Conservation (phyloP, 2,797 vertebrate species). For the Sorex maritimensis region DNA sequence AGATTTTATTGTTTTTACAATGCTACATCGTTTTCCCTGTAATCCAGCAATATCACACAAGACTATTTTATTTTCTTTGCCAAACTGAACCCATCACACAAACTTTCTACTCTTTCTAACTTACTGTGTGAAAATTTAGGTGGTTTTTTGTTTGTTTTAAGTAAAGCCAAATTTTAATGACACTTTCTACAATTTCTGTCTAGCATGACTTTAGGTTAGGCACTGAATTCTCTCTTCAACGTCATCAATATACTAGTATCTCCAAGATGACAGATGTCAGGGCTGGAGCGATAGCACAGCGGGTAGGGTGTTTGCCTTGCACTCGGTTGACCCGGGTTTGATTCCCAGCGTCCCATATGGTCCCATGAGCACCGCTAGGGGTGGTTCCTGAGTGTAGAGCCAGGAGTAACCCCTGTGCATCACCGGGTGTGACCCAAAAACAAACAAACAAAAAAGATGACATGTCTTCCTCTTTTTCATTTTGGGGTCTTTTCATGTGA, state of each 20-base stretch:
- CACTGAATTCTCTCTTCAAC: background rate
- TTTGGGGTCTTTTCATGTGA: background rate
- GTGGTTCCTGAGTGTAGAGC: too few relatives aligned
- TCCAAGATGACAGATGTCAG: background rate
- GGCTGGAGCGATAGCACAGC: too few relatives aligned
- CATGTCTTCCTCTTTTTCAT: background rate
- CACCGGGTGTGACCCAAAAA: too few relatives aligned
- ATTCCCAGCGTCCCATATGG: too few relatives aligned
- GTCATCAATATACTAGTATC: background rate
- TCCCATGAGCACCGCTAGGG: too few relatives aligned
- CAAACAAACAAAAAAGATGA: too few relatives aligned
- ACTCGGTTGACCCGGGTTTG: too few relatives aligned
- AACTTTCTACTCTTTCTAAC: background rate
- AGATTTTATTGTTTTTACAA: too few relatives aligned
- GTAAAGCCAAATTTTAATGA: background rate
- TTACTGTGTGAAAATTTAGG: background rate
- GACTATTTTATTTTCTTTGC: background rate
- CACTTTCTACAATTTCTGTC: background rate
- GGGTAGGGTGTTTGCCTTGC: too few relatives aligned
- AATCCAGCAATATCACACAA: too few relatives aligned
- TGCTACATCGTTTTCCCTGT: too few relatives aligned
- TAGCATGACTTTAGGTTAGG: background rate
- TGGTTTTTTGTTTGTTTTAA: background rate
- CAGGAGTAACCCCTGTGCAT: too few relatives aligned
- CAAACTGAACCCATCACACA: background rate